Conservation (phyloP, 1,140 invertebrate species). For the Drosophila pachea region DNA sequence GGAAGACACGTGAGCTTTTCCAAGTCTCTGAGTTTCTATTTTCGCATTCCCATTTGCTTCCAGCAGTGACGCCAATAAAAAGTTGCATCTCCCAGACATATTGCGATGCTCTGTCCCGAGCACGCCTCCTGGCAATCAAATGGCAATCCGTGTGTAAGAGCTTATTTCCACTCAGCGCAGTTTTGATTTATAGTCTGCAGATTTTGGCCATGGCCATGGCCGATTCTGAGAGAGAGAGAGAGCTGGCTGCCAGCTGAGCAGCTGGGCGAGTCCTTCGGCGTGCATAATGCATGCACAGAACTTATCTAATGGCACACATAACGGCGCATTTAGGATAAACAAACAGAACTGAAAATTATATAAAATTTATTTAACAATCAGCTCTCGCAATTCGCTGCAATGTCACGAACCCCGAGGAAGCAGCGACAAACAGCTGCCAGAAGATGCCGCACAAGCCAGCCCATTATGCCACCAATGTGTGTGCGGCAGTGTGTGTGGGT, state of each 20-base stretch:
- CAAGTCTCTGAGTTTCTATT: background rate
- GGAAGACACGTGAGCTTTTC: background rate
- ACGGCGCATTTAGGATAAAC: constrained; percentile 25
- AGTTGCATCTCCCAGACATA: background rate
- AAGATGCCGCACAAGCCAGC: constrained; percentile 13
- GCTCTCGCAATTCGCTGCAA: constrained; percentile 31
- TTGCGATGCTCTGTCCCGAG: background rate
- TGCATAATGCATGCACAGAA: background rate
- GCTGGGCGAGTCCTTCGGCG: too few relatives aligned
- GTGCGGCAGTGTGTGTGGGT: background rate
- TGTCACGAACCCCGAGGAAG: constrained; percentile 43
- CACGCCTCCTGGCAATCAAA: constrained; percentile 4
- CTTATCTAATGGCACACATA: constrained; percentile 24
- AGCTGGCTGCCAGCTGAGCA: constrained; percentile 3
- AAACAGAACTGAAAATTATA: constrained; percentile 43
- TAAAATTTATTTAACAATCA: constrained; percentile 47
- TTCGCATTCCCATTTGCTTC: background rate
- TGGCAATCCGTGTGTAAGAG: background rate
- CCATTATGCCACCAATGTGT: background rate
- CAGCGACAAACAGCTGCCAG: constrained; percentile 9
- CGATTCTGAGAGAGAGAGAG: constrained; percentile 36
- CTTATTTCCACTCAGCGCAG: background rate
- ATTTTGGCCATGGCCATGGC: constrained; percentile 15
- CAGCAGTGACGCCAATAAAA: constrained; percentile 3
- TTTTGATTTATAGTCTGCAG: constrained; percentile 41